Percentiles rank a stretch among this genome's conserved stretches.
Evolutionary conservation across 2,113 vertebrate genomes (phyloP).

Genomic region (Xyrauchen texanus): DNA sequence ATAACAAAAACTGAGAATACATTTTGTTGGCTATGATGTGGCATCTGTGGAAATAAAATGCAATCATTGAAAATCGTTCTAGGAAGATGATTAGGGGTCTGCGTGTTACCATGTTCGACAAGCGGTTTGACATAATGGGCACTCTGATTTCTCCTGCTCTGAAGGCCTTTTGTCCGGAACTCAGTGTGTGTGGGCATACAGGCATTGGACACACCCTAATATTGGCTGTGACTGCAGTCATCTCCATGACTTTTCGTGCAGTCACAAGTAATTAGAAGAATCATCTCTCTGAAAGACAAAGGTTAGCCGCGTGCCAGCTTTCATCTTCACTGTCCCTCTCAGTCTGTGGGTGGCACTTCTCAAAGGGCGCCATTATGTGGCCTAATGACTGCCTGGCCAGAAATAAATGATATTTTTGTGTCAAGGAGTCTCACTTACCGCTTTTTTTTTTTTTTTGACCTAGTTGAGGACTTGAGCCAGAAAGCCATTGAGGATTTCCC

Average conservation of each 20-base stretch:
- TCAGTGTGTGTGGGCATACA: conserved; percentile 40
- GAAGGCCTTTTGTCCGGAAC: conserved; percentile 40
- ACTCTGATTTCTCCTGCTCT: conserved; percentile 8
- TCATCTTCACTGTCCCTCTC: conserved; percentile 30
- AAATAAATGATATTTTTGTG: conserved; percentile 54
- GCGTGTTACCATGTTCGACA: neutral
- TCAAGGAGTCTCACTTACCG: conserved; percentile 9
- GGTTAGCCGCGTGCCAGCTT: conserved; percentile 50
- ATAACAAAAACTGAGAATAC: neutral
- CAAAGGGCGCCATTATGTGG: conserved; percentile 47
- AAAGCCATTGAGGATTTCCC: conserved; percentile 82
- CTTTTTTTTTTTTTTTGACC: conserved; percentile 10
- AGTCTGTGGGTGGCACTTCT: conserved; percentile 50
- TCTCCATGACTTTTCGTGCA: conserved; percentile 41
- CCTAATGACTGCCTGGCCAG: neutral
- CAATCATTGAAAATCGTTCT: conserved; percentile 1
- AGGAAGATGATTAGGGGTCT: neutral
- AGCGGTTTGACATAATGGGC: conserved; percentile 16
- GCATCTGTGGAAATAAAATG: neutral
- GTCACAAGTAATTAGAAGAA: conserved; percentile 48
- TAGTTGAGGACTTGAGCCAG: conserved; percentile 72
- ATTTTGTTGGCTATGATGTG: neutral
- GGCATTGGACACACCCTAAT: conserved; percentile 14
- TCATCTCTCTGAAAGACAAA: conserved; percentile 39
- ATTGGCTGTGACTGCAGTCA: conserved; percentile 27